phyloP scores from a whole-genome alignment of 1,140 invertebrate species.

The roundworm (Caenorhabditis elegans) region DNA sequence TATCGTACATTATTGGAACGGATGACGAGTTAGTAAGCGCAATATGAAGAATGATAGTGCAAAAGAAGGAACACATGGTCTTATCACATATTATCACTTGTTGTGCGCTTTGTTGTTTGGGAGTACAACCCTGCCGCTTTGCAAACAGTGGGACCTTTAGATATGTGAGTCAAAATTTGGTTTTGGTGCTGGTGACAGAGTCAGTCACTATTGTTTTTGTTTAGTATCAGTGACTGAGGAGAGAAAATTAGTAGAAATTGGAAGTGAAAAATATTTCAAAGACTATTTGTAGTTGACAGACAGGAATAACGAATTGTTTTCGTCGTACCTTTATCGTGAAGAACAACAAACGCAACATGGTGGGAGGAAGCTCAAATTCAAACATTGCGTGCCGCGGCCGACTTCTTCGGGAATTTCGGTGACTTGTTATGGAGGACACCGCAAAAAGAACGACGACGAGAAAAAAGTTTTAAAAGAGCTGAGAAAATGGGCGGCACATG shows the following conservation, averaged over 20 bases:
- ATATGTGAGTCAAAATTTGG: background rate
- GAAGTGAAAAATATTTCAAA: too few relatives aligned
- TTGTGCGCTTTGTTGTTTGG: background rate
- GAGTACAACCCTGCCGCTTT: background rate
- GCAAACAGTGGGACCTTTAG: background rate
- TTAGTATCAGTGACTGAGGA: too few relatives aligned
- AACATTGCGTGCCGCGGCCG: slow-evolving; percentile 13
- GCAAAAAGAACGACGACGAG: background rate
- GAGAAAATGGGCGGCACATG: background rate
- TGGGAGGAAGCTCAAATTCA: slow-evolving; percentile 26
- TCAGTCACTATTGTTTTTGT: too few relatives aligned
- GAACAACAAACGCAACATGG: slow-evolving; percentile 27
- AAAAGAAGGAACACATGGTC: background rate
- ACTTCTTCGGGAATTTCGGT: slow-evolving; percentile 4
- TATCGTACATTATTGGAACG: background rate
- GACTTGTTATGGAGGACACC: background rate
- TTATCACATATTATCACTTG: slow-evolving; percentile 19
- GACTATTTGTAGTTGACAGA: too few relatives aligned
- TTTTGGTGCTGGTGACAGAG: too few relatives aligned
- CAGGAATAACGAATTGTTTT: slow-evolving; percentile 18
- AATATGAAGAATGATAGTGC: background rate
- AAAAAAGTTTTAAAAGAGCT: background rate
- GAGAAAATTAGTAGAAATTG: background rate
- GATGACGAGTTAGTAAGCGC: background rate
- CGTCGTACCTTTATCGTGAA: slow-evolving; percentile 30